Conservation (phyloP, 1,140 invertebrate genomes). For the Oedothorax gibbosus region DNA sequence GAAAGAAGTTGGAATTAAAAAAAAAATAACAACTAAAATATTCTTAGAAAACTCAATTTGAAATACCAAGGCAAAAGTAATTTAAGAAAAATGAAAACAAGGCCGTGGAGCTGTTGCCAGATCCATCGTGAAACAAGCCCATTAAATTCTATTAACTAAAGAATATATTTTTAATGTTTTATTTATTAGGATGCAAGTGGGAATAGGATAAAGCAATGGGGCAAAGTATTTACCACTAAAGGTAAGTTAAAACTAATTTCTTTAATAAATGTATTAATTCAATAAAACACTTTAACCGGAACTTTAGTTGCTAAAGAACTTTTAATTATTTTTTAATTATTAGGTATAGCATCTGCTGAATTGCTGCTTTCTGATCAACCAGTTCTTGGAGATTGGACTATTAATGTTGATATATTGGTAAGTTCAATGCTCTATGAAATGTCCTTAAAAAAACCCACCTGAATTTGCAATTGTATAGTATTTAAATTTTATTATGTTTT, state of each 20-base stretch:
- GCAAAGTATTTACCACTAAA: slow-evolving; percentile 75
- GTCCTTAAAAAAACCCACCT: background rate
- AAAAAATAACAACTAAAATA: too few species aligned
- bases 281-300: background rate
- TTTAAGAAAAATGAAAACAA: too few species aligned
- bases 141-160: background rate
- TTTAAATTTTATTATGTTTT: slow-evolving; percentile 2
- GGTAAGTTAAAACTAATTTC: slow-evolving; percentile 66
- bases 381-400: slow-evolving; percentile 92
- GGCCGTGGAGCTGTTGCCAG: too few species aligned
- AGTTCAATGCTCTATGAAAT: background rate
- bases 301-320: background rate
- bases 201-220: slow-evolving; percentile 86
- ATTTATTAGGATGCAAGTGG: slow-evolving; percentile 78
- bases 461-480: background rate
- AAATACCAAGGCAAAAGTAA: too few species aligned
- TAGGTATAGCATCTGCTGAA: slow-evolving; percentile 80
- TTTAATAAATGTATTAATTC: background rate
- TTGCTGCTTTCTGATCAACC: slow-evolving; percentile 84
- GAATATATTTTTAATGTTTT: slow-evolving; percentile 18
- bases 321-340: slow-evolving; percentile 7
- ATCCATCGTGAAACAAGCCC: too few species aligned
- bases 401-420: slow-evolving; percentile 75
- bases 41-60: too few species aligned
- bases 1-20: too few species aligned